Evolutionary conservation across 2,888 invertebrate species (phyloP), one percentile per base, ranked within the genome.

Genomic region (Carabus problematicus): DNA sequence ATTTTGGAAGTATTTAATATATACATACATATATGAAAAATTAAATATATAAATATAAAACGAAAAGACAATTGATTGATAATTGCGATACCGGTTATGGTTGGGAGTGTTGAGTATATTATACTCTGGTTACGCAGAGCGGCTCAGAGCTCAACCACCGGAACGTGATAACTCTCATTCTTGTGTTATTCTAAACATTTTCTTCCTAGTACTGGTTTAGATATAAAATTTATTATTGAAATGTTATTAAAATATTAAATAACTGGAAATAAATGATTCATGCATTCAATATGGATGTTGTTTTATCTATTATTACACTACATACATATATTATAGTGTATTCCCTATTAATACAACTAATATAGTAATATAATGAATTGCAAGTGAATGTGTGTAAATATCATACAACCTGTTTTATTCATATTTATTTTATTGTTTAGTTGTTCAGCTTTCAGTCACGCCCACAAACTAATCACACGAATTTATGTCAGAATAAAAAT

Each of bases 191-290:
- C 61, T 69, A 62, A 69, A 69, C 69, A 69, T 61, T 69, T 69
- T 69, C 69, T 69, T 69, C 69, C 69, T 69, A 69, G 69, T 69
- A 69, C 55, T 78, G 78, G 78, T 78, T 79, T 79, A 79, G 78
- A 77, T 76, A 77, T 77, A 75, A 75, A 74, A 76, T 78, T 79
- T 69, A 69, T 69, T 69, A 69, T 69, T 69, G 69, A 69, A 74
- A 74, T 73, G 72, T 73, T 74, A 73, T 76, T 78, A 78, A 76
- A 74, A 76, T 78, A 75, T 77, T 77, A 73, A 78, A 75, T 76
- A 75, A 78, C 76, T 77, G 78, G 75, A 77, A 80, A 79, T 79
- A 79, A 79, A 79, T 76, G 72, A 79, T 79, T 78, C 79, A 77
- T 78, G 78, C 79, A 78, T 77, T 77, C 71, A 70, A 66, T 43